These are phyloP conservation scores for Gonioctena quinquepunctata DNA, from an alignment of 1,140 invertebrate genomes.

Conservation along the genomic window DNA sequence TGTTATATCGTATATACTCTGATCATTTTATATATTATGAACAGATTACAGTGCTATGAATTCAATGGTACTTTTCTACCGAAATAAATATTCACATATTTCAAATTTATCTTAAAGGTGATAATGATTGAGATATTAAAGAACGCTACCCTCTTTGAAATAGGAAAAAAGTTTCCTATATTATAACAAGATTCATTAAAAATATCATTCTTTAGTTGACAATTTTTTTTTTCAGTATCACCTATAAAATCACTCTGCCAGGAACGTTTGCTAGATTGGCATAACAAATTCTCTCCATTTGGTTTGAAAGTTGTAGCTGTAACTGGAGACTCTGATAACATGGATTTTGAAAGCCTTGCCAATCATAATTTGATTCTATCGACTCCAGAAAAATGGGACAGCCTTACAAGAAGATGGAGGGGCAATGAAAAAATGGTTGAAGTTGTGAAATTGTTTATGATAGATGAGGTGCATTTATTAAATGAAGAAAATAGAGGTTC, in stretches of 20 bases:
- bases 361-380: conserved; percentile 70
- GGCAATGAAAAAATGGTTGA: conserved; percentile 66
- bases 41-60: too few relatives aligned
- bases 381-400: conserved; percentile 87
- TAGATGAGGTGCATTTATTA: conserved; percentile 81
- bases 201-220: too few relatives aligned
- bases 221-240: conserved; percentile 64
- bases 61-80: too few relatives aligned
- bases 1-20: too few relatives aligned
- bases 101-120: too few relatives aligned
- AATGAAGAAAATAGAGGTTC: conserved; percentile 73
- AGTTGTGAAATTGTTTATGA: conserved; percentile 72
- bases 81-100: too few relatives aligned
- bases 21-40: too few relatives aligned
- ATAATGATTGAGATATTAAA: too few relatives aligned
- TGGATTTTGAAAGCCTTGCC: conserved; percentile 62
- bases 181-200: too few relatives aligned
- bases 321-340: conserved; percentile 74
- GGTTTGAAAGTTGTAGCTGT: conserved; percentile 70
- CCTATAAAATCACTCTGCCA: conserved; percentile 80
- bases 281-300: conserved; percentile 67
- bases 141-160: too few relatives aligned
- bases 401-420: conserved; percentile 73
- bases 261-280: conserved; percentile 74
- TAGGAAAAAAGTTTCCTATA: too few relatives aligned